Conservation (phyloP, 2,113 vertebrate genomes). For the Podarcis muralis region DNA sequence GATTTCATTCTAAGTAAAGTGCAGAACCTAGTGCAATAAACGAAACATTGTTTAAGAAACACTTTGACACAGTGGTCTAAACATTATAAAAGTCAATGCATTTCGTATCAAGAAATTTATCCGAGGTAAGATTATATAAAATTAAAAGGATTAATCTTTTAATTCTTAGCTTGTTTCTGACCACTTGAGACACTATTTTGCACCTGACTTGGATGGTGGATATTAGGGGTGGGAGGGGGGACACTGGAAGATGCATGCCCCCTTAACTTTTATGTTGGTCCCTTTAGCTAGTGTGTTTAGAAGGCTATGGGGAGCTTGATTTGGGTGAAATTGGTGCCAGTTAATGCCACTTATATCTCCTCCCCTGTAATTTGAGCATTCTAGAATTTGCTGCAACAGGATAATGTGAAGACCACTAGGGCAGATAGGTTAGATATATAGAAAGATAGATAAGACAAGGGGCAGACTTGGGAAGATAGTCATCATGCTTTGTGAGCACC, state of each 20-base stretch:
- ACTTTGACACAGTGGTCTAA: not conserved
- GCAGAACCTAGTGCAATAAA: not conserved
- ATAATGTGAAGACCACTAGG: not conserved
- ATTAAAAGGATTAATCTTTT: not conserved
- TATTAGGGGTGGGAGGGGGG: no score
- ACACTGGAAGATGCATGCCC: not conserved
- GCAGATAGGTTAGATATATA: not conserved
- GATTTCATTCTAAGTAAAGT: not conserved
- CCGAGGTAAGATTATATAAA: not conserved
- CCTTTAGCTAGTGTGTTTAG: not conserved
- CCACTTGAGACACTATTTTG: no score
- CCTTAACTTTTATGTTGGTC: not conserved
- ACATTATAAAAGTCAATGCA: not conserved
- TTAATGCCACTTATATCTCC: no score
- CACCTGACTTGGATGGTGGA: no score
- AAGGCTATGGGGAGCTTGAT: not conserved
- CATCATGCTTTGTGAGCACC: not conserved
- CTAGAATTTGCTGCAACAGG: not conserved
- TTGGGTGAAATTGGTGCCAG: no score
- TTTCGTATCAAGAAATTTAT: not conserved
- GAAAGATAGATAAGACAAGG: no score
- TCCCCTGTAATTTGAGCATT: not conserved
- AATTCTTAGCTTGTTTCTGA: no score
- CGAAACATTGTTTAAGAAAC: not conserved
- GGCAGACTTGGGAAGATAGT: not conserved